A percentile compares a stretch with the other conserved stretches of the same genome.
phyloP scores from a whole-genome alignment of 92 coral and sea anemone species.

The Umimayanthus chanpuru region DNA sequence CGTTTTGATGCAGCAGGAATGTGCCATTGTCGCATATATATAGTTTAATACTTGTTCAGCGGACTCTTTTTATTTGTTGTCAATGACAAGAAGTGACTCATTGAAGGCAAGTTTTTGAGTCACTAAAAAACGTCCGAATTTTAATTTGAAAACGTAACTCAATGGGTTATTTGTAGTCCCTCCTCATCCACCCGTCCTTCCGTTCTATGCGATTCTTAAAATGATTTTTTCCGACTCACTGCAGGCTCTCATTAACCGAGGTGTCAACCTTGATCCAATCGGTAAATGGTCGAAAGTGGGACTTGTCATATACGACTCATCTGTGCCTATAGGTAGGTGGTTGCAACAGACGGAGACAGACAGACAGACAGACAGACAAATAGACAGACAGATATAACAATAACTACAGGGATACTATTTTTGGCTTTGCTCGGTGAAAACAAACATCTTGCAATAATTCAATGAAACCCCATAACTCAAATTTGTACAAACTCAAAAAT shows the following conservation, averaged over 20 bases:
- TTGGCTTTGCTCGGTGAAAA: not conserved
- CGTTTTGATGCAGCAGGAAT: not conserved
- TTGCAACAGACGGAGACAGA: not conserved
- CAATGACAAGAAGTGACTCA: too few relatives aligned
- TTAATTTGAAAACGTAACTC: not conserved
- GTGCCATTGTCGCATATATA: too few relatives aligned
- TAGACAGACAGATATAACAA: not conserved
- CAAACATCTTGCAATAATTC: too few relatives aligned
- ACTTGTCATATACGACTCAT: conserved; percentile 92
- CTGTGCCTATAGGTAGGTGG: conserved; percentile 94
- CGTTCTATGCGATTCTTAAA: not conserved
- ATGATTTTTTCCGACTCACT: not conserved
- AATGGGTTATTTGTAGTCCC: not conserved
- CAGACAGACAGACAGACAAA: too few relatives aligned
- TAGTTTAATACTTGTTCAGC: too few relatives aligned
- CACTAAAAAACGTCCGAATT: too few relatives aligned
- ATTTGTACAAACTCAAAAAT: too few relatives aligned
- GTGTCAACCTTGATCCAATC: conserved; percentile 92
- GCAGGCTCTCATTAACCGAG: conserved; percentile 94
- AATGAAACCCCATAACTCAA: too few relatives aligned
- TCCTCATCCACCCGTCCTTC: not conserved
- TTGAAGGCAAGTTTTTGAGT: too few relatives aligned
- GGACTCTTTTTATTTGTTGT: too few relatives aligned
- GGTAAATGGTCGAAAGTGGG: conserved; percentile 99
- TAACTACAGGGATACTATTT: not conserved